These are phyloP conservation scores for Neosilurus mollespiculum DNA, from an alignment of 2,797 vertebrate species.

Conservation along the genomic window DNA sequence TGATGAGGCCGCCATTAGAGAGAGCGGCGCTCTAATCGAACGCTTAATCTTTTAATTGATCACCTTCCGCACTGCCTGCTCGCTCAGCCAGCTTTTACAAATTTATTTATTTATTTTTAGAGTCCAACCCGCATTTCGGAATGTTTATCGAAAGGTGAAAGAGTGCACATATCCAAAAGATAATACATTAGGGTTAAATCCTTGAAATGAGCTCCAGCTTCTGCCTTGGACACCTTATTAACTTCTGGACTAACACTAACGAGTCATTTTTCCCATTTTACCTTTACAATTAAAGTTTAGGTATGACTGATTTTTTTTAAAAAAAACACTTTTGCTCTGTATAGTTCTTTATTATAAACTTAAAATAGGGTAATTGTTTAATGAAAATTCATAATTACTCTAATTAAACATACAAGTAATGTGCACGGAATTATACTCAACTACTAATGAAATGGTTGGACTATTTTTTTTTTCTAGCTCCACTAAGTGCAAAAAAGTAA, in stretches of 20 bases:
- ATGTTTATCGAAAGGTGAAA: neutral
- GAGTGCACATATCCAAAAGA: neutral
- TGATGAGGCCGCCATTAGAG: constrained; percentile 93
- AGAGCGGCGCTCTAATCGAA: constrained; percentile 68
- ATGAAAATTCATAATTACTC: too few relatives aligned
- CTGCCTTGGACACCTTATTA: neutral
- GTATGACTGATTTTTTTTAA: neutral
- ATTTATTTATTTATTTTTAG: constrained; percentile 49
- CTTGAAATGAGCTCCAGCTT: neutral
- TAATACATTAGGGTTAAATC: neutral
- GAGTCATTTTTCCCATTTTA: neutral
- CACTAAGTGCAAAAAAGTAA: neutral
- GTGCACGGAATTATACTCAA: neutral
- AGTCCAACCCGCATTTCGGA: constrained; percentile 47
- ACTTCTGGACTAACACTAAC: neutral
- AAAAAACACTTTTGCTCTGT: neutral
- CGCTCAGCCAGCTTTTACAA: constrained; percentile 55
- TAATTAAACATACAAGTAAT: neutral
- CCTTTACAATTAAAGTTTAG: neutral
- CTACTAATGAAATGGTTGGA: neutral
- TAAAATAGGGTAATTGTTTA: neutral
- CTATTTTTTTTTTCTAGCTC: neutral
- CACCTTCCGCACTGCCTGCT: constrained; percentile 83
- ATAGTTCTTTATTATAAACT: neutral
- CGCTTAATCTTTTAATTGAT: constrained; percentile 99